Base-by-base conservation (phyloP, 2,113 vertebrate species). In the Ceyx margarethae region DNA sequence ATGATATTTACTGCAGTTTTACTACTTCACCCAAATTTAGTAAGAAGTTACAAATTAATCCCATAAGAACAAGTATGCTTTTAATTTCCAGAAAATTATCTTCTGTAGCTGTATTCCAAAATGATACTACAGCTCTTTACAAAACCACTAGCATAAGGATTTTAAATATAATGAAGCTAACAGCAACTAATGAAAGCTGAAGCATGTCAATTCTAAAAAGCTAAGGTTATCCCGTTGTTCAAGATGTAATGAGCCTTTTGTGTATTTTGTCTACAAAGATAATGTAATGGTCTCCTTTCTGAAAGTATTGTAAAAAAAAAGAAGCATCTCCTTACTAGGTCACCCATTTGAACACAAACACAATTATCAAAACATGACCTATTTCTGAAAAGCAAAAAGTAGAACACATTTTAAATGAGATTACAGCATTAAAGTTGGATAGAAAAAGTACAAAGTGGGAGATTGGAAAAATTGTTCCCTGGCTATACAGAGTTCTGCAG, bases 11-110 rank as follows among this genome's bases (percentile, higher is more conserved):
- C 19, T 73, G 51, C 56, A 90, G 40, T 73, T 53, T 83, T 87
- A 95, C 67, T 85, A 84, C 20, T 91, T 86, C 46, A 82, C 15
- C 57, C 76, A 90, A 90, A 93, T 95, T 92, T 88, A 94, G 76
- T 42, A 94, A 78, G 35, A 89, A 81, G 40, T 85, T 53, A 91
- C 60, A 93, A 91, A 92, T 77, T 74, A 69, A 85, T 86, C 40
- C 57, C 29, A 69, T 43, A 85, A 73, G 88, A 91, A 87, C 50
- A 90, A 85, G 15, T 72, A 61, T 75, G 86, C 35, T 93, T 93
- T 79, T 61, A 69, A 94, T 92, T 94, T 93, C 81, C 69, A 91
- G 90, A 92, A 82, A 94, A 77, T 37, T 87, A 43, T 61, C 15
- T 82, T 71, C 64, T 90, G 51, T 42, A 81, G 48, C 13, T 54